Conservation (phyloP, 2,888 invertebrate species). For the Eretmocerus hayati region DNA sequence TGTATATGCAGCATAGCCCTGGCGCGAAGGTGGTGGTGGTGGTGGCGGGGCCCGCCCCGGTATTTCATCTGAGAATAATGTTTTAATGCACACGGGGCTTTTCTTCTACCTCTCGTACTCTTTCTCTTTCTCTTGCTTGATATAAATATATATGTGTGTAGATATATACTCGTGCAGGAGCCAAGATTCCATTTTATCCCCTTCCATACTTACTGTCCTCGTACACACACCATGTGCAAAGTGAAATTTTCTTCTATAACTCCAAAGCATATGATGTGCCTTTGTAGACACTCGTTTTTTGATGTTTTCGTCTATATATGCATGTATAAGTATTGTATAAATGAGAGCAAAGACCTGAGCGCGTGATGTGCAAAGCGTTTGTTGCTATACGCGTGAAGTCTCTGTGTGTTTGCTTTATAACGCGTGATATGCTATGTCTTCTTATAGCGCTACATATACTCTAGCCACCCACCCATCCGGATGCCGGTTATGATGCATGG, state of each 20-base stretch:
- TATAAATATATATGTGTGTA: slow-evolving; percentile 10
- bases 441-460: background rate
- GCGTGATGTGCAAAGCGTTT: too few species aligned
- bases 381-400: slow-evolving; percentile 9
- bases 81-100: slow-evolving; percentile 43
- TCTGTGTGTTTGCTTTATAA: slow-evolving; percentile 16
- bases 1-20: slow-evolving; percentile 22
- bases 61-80: slow-evolving; percentile 49
- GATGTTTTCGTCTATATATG: slow-evolving; percentile 24
- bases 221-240: too few species aligned
- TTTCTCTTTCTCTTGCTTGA: slow-evolving; percentile 2
- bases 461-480: background rate
- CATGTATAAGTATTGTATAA: too few species aligned
- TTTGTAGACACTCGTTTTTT: slow-evolving; percentile 26
- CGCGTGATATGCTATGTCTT: too few species aligned
- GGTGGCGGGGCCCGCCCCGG: slow-evolving; percentile 46
- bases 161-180: background rate
- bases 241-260: too few species aligned
- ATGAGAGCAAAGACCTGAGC: too few species aligned
- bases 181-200: slow-evolving; percentile 22
- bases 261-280: slow-evolving; percentile 41
- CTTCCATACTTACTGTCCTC: too few species aligned
- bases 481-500: background rate
- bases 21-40: slow-evolving; percentile 29
- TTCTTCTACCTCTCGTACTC: slow-evolving; percentile 16